Base-by-base conservation (phyloP, 2,888 invertebrate species). In the Embidobia sp. region DNA sequence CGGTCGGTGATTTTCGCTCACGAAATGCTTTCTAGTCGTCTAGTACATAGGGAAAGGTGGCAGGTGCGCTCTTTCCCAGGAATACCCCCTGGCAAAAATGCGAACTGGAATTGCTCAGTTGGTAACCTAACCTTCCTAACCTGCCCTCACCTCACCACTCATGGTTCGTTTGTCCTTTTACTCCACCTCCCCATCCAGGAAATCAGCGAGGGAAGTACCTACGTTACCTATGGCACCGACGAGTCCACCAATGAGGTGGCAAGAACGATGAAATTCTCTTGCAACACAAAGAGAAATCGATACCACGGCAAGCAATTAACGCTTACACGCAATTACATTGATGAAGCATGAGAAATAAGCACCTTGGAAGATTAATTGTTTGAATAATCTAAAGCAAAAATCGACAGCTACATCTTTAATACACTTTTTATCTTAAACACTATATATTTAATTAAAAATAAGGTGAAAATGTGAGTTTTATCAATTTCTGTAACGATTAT, bases 1-100 rank as follows among this genome's bases (percentile, higher is more conserved):
- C 70, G 76, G 72, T 74, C 69, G 76, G 66, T 79, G 70, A 70
- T 74, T 79, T 79, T 77, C 61, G 73, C 76, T 79, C 73, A 55
- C 63, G 76, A 61, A 76, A 69, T 74, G 73, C 74, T 74, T 74
- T 67, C 79, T 77, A 74, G 74, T 74, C 70, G 79, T 72, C 74
- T 77, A 64, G 61, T 74, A 73, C 70, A 74, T 53, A 72, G 84
- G 83, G 84, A 86, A 86, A 85, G 84, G 85, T 81, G 85, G 79
- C 87, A 88, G 86, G 86, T 88, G 87, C 78, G 70, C 64, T 70
- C 76, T 85, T 87, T 88, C 87, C 86, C 87, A 88, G 86, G 82
- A 82, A 85, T 83, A 86, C 81, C 87, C 87, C 79, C 81, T 80
- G 86, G 86, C 86, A 74, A 85, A 86, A 87, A 84, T 82, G 82